Base-by-base conservation (phyloP, 2,113 vertebrate genomes). In the Emydocephalus ijimae region DNA sequence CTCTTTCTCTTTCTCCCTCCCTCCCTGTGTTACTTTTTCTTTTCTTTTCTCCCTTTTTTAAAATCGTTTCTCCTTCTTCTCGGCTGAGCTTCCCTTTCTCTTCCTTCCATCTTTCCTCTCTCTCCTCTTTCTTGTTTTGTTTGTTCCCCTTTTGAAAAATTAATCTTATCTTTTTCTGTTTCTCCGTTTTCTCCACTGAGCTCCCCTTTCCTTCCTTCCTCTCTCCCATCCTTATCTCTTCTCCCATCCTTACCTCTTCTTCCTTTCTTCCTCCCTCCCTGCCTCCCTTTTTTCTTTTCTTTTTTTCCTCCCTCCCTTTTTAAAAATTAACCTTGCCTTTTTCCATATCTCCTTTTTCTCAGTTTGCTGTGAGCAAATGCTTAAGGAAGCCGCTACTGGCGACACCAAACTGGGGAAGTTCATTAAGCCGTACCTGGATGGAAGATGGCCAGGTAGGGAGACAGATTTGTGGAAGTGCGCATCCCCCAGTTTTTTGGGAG, bases 351-450 rank as follows among this genome's bases (percentile, higher is more conserved):
- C 94, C 95, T 96, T 94, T 95, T 95, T 92, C 92, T 93, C 96
- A 99, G 99, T 99, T 96, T 98, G 98, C 96, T 99, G 98, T 90
- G 98, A 97, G 95, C 97, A 97, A 91, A 95, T 99, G 96, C 96
- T 99, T 94, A 98, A 98, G 96, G 98, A 98, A 94, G 96, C 97
- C 24, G 97, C 98, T 92, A 98, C 98, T n/a, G 97, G 95, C n/a
- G 96, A 98, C 94, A 98, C 97, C 6, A 95, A 93, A 89, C 89
- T 97, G 11, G 98, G 98, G 92, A 95, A 97, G 95, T 93, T 98
- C 94, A 93, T 99, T 96, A 97, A 96, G 95, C 96, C 97, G 0
- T 98, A 98, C 95, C 95, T 99, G 93, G 98, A 98, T 89, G 96
- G 86, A 34, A 94, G 96, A 94, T 94, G 92, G 85, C 94, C 96